These are phyloP conservation scores for Enteromius thamalakanensis DNA, from an alignment of 2,797 vertebrate genomes.

Conservation along the genomic window DNA sequence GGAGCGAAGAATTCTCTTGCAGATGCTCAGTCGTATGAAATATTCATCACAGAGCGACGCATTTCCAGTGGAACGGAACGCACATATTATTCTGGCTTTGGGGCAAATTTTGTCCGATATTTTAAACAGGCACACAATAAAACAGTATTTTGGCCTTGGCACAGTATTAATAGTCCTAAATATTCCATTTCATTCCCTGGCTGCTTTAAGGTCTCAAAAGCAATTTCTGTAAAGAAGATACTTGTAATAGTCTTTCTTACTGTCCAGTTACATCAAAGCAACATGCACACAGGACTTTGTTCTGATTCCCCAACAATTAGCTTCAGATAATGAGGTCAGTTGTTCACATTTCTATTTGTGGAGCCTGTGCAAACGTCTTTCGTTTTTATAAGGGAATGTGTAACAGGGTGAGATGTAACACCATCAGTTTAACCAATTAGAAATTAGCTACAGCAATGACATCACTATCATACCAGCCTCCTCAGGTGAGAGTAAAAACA, in stretches of 20 bases:
- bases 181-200: conserved; percentile 14
- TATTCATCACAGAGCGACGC: conserved; percentile 57
- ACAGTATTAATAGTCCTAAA: conserved; percentile 7
- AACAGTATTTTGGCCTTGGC: conserved; percentile 36
- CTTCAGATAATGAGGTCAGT: conserved; percentile 30
- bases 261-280: conserved; percentile 10
- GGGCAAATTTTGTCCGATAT: conserved; percentile 55
- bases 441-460: background rate
- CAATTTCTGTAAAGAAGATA: conserved; percentile 42
- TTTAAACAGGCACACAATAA: conserved; percentile 42
- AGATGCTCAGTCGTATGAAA: conserved; percentile 59
- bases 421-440: conserved; percentile 25
- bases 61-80: conserved; percentile 50
- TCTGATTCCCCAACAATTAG: conserved; percentile 24
- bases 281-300: background rate
- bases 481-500: background rate
- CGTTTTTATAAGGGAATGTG: background rate
- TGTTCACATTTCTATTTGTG: conserved; percentile 15
- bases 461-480: background rate
- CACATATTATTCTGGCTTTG: conserved; percentile 56
- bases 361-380: background rate
- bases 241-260: conserved; percentile 33
- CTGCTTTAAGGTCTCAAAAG: conserved; percentile 21
- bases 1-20: conserved; percentile 24
- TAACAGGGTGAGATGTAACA: conserved; percentile 3